Percentiles rank a stretch among this genome's conserved stretches.
Evolutionary conservation across 1,140 invertebrate species (phyloP).

Genomic region (Bombus pascuorum): DNA sequence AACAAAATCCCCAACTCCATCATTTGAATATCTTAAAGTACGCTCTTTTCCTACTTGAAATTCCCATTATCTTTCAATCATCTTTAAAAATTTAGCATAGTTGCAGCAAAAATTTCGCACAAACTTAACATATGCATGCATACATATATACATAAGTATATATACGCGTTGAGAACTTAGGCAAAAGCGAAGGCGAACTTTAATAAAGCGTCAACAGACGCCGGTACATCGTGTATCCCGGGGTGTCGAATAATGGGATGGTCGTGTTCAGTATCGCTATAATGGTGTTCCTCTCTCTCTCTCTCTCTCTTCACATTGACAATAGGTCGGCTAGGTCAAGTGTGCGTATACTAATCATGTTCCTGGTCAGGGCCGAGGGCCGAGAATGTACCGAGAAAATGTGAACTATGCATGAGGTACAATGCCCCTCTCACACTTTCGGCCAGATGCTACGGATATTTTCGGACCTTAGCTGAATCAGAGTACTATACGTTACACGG

Average conservation of each 20-base stretch:
- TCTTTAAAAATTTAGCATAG: neutral
- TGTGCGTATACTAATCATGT: conserved; percentile 69
- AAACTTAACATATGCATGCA: too few species aligned
- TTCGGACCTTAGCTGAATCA: conserved; percentile 17
- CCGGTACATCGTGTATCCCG: conserved; percentile 25
- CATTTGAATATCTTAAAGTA: too few species aligned
- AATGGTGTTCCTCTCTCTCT: conserved; percentile 50
- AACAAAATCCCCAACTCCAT: too few species aligned
- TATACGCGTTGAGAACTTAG: neutral
- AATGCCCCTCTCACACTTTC: conserved; percentile 64
- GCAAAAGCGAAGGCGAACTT: conserved; percentile 12
- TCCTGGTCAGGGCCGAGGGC: conserved; percentile 61
- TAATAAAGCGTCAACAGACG: conserved; percentile 57
- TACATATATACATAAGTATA: neutral
- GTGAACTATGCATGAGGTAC: conserved; percentile 63
- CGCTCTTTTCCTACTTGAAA: too few species aligned
- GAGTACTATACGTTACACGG: neutral
- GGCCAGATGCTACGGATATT: conserved; percentile 64
- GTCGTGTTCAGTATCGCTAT: conserved; percentile 57
- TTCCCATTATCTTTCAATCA: too few species aligned
- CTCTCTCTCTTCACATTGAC: conserved; percentile 11
- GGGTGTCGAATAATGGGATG: conserved; percentile 58
- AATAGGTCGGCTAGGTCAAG: conserved; percentile 66
- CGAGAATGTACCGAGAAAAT: conserved; percentile 67
- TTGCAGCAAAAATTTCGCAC: conserved; percentile 2